Percentiles rank a stretch among this genome's conserved stretches.
Evolutionary conservation across 2,797 vertebrate species (phyloP).

Genomic region (Prunella strophiata): DNA sequence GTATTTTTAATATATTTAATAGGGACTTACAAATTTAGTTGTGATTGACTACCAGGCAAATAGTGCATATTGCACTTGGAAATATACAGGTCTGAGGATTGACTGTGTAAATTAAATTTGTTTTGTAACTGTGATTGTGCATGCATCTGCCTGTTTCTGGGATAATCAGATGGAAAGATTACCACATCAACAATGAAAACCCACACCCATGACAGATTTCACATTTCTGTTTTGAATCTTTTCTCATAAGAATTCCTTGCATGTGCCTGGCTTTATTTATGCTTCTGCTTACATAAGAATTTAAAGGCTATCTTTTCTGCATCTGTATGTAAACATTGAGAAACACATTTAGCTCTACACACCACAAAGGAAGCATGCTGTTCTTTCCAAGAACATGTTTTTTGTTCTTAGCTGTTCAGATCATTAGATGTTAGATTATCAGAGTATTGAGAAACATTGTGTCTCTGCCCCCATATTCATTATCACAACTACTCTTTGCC

Average conservation of each 20-base stretch:
- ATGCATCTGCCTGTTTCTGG: not conserved
- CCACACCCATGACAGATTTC: not conserved
- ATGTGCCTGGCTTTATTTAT: not conserved
- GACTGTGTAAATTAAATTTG: conserved; percentile 8
- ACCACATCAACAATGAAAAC: not conserved
- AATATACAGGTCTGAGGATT: not conserved
- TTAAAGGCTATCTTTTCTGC: not conserved
- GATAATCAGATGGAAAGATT: not conserved
- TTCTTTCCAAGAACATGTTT: not conserved
- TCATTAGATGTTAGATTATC: not conserved
- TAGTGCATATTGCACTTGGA: not conserved
- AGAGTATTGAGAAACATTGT: not conserved
- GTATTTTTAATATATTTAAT: conserved; percentile 11
- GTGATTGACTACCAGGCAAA: not conserved
- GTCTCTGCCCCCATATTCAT: not conserved
- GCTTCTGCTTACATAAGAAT: not conserved
- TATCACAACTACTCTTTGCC: not conserved
- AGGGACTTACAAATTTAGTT: not conserved
- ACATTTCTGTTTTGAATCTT: not conserved
- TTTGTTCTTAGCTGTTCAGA: not conserved
- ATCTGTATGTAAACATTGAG: not conserved
- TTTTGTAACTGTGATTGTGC: not conserved
- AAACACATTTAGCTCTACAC: not conserved
- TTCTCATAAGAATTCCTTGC: not conserved
- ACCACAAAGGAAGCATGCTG: not conserved